Base-by-base conservation (phyloP, 2,888 invertebrate genomes). In the Limenitis camilla region DNA sequence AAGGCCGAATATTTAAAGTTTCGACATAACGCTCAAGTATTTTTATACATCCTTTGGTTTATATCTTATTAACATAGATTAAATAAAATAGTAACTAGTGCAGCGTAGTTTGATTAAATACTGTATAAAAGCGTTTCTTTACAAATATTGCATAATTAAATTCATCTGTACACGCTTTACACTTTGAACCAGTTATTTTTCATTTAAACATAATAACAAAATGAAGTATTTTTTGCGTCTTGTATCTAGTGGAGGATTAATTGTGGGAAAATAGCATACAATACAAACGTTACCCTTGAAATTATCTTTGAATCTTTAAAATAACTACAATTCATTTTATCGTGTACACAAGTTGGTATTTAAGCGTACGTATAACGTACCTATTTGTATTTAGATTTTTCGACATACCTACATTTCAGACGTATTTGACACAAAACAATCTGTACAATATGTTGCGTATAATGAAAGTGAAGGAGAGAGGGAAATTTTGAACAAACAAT, bases 241-340 rank as follows among this genome's bases (percentile, higher is more conserved):
- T 52, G 11, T 38, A 56, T 52, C 52, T 53, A 52, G 45, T 45
- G 50, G 52, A 49, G 43, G 50, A 56, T 57, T 66, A 64, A 67
- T 56, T 64, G 66, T 69, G 69, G 61, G 69, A 69, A 66, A 62
- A 56, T 36, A 6, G 19, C 40, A 29, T 28, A 69, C 68, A 69
- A 69, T 67, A 53, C 62, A 56, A 56, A 51, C 40, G 64, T 61
- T 62, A 61, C 59, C 69, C 68, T 69, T 69, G 66, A 54, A 52
- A 45, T 55, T 56, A 56, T 60, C 56, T 60, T 47, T 50, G 52
- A 35, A 45, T 52, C 53, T 54, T 31, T 35, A 11, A 44, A 56
- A 49, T 36, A 2, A 43, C 43, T 46, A 43, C 43, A 40, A 11
- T 52, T 48, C 33, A 40, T 40, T 52, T 36, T 46, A 52, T 52